Base-by-base conservation (phyloP, 2,113 vertebrate species). In the Ceyx margarethae region DNA sequence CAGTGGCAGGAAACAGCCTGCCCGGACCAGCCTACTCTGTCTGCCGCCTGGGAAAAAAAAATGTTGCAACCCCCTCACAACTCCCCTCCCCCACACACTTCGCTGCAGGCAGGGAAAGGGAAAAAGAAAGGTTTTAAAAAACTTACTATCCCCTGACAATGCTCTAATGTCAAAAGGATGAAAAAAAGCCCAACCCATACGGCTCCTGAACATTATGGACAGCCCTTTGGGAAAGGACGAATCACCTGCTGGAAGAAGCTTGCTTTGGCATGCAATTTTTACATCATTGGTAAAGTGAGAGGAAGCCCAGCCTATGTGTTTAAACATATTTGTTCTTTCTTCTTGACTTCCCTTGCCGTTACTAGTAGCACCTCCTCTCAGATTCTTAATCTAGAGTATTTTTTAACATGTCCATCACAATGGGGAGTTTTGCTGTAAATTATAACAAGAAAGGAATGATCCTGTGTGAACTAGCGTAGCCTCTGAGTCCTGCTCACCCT, bases 401-500 rank as follows among this genome's bases (percentile, higher is more conserved):
- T 58, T 23, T 68, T 79, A 61, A 58, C 3, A 0, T 29, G 82
- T 71, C 85, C 60, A 69, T 74, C 68, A 46, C 68, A 31, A 15
- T 1, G 5, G 50, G 53, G 45, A 62, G 35, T 6, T 51, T 5
- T 48, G 56, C 42, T 81, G 56, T 29, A 57, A 80, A 40, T 19
- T 33, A 9, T 1, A 61, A 22, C 11, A 23, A 40, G 72, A 58
- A 42, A 37, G 22, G 31, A 79, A 31, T 1, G 46, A 26, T 89
- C 33, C 31, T 16, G 11, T 4, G 31, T 37, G 48, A 84, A 9
- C 22, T 3, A 1, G 29, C 1, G 0, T 13, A n/a, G 51, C 33
- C n/a, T 16, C 40, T 0, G 0, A 43, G 42, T 28, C 2, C 45
- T 16, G 25, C 7, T 1, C 3, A 1, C 19, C 35, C 48, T 62